Evolutionary conservation across 2,888 invertebrate genomes (phyloP).

Genomic region (Junonia oenone): DNA sequence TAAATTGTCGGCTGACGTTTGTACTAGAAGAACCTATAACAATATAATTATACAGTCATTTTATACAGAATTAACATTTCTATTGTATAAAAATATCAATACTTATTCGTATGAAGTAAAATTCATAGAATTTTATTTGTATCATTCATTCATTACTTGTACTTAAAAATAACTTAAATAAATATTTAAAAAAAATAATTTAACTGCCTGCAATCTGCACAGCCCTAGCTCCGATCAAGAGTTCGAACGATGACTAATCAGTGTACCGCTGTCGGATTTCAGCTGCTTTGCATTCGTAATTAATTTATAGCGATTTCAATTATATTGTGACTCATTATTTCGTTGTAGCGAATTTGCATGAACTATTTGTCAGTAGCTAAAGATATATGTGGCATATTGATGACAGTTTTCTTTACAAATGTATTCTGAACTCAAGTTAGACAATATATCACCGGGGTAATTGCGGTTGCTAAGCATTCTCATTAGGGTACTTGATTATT

Average conservation of each 20-base stretch:
- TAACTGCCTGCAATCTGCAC: not conserved
- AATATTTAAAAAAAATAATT: too few relatives aligned
- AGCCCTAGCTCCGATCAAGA: slow-evolving; percentile 18
- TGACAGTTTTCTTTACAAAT: not conserved
- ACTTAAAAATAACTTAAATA: too few relatives aligned
- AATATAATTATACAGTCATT: too few relatives aligned
- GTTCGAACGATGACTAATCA: slow-evolving; percentile 33
- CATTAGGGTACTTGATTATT: too few relatives aligned
- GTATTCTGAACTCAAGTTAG: not conserved
- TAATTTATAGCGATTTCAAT: slow-evolving; percentile 33
- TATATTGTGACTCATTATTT: slow-evolving; percentile 24
- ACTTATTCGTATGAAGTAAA: too few relatives aligned
- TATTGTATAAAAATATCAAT: too few relatives aligned
- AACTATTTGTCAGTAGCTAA: slow-evolving; percentile 9
- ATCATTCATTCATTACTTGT: too few relatives aligned
- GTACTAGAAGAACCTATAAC: too few relatives aligned
- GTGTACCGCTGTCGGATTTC: slow-evolving; percentile 32
- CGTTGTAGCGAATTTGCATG: slow-evolving; percentile 12
- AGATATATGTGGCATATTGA: not conserved
- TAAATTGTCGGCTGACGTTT: too few relatives aligned
- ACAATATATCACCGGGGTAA: not conserved
- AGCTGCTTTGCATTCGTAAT: slow-evolving; percentile 35
- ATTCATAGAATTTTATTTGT: too few relatives aligned
- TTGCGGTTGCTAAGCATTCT: not conserved
- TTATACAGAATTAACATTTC: too few relatives aligned